Conservation (phyloP, 2,113 vertebrate genomes). For the Eonycteris spelaea region DNA sequence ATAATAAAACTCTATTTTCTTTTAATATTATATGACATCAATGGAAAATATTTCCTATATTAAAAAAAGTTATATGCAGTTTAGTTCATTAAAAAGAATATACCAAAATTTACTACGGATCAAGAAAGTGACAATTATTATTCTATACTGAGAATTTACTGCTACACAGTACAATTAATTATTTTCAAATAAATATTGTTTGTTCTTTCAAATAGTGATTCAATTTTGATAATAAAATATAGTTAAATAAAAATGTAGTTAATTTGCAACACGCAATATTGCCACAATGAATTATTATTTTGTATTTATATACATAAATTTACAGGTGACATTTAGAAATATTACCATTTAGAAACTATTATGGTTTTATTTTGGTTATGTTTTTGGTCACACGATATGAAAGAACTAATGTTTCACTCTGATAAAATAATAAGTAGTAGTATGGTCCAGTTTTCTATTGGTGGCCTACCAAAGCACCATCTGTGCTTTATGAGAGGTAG, state of each 20-base stretch:
- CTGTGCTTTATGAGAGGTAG: conserved; percentile 67
- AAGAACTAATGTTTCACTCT: conserved; percentile 46
- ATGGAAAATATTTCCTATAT: background rate
- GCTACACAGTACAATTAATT: background rate
- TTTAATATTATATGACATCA: conserved; percentile 16
- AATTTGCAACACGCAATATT: background rate
- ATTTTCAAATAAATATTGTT: background rate
- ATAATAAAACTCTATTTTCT: background rate
- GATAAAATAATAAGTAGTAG: conserved; percentile 66
- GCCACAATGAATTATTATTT: background rate
- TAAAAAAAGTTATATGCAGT: background rate
- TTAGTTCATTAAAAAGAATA: background rate
- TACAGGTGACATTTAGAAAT: background rate
- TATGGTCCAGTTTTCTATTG: conserved; percentile 65
- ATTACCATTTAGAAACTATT: background rate
- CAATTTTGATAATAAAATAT: background rate
- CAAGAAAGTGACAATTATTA: background rate
- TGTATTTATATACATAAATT: background rate
- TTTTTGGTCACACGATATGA: background rate
- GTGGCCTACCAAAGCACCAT: conserved; percentile 62
- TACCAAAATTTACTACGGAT: background rate
- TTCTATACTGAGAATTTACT: background rate
- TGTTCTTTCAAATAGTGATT: background rate
- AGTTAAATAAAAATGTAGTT: background rate
- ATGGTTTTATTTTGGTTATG: background rate